Conservation (phyloP, 1,140 invertebrate species). For the Drosophila insularis region DNA sequence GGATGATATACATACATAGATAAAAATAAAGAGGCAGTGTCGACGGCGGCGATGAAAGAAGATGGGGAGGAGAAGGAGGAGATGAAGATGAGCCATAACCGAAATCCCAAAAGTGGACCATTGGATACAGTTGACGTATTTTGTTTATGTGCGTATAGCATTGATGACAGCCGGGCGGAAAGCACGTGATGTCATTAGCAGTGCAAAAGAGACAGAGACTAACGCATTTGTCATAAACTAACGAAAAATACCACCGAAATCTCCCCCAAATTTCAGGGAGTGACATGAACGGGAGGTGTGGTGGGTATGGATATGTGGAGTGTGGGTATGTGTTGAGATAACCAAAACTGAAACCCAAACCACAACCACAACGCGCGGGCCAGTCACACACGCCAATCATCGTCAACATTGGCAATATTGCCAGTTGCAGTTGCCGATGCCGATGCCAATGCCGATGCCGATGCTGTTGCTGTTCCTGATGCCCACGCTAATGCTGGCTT, state of each 20-base stretch:
- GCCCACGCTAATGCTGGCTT: neutral
- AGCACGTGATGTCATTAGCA: slow-evolving; percentile 77
- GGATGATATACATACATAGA: neutral
- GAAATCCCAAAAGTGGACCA: slow-evolving; percentile 56
- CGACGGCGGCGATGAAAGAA: neutral
- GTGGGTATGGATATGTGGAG: too few species aligned
- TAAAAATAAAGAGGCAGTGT: neutral
- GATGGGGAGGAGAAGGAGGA: too few species aligned
- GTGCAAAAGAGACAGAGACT: slow-evolving; percentile 26
- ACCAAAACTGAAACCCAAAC: slow-evolving; percentile 37
- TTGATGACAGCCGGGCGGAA: slow-evolving; percentile 67
- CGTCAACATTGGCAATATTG: slow-evolving; percentile 42
- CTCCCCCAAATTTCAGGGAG: slow-evolving; percentile 27
- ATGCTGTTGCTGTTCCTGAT: slow-evolving; percentile 26
- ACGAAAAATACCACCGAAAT: slow-evolving; percentile 62
- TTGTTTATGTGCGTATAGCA: slow-evolving; percentile 74
- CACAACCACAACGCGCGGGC: slow-evolving; percentile 62
- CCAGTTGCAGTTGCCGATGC: slow-evolving; percentile 36
- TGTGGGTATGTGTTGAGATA: neutral
- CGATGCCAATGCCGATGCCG: slow-evolving; percentile 31
- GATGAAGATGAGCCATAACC: slow-evolving; percentile 10
- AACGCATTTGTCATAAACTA: slow-evolving; percentile 76
- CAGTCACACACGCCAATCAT: slow-evolving; percentile 73
- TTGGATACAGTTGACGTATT: slow-evolving; percentile 70
- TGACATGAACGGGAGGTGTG: slow-evolving; percentile 1